These are phyloP conservation scores for Micronisus gabar DNA, from an alignment of 2,113 vertebrate genomes.

Conservation along the genomic window DNA sequence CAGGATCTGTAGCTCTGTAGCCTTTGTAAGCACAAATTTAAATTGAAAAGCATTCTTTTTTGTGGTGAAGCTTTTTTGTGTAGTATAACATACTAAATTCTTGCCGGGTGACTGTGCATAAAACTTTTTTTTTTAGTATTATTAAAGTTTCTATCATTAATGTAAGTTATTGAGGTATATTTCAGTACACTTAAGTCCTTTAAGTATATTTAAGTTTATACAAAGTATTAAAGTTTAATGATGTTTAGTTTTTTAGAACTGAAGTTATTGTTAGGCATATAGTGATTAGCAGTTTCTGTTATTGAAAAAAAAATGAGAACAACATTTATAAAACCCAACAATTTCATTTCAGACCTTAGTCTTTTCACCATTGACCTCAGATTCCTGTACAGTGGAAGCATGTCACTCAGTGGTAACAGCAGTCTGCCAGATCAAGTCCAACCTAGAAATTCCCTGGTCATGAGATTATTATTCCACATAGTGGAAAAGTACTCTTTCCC, in stretches of 20 bases:
- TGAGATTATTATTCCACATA: not conserved
- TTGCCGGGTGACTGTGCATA: not conserved
- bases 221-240: not conserved
- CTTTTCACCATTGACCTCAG: not conserved
- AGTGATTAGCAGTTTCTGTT: not conserved
- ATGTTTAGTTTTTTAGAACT: not conserved
- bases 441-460: not conserved
- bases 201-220: not conserved
- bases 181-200: not conserved
- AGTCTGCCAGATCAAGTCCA: not conserved
- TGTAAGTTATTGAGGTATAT: not conserved
- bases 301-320: not conserved
- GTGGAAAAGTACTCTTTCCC: not conserved
- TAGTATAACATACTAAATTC: not conserved
- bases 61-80: not conserved
- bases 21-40: not conserved
- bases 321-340: not conserved
- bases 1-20: not conserved
- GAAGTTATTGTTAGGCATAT: not conserved
- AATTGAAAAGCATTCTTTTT: not conserved
- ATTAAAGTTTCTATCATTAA: not conserved
- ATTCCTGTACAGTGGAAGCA: not conserved
- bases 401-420: not conserved
- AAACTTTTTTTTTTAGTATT: not conserved
- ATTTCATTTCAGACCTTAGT: not conserved